phyloP scores from a whole-genome alignment of 2,888 invertebrate species.

The Vannuccia rotundouncinata region DNA sequence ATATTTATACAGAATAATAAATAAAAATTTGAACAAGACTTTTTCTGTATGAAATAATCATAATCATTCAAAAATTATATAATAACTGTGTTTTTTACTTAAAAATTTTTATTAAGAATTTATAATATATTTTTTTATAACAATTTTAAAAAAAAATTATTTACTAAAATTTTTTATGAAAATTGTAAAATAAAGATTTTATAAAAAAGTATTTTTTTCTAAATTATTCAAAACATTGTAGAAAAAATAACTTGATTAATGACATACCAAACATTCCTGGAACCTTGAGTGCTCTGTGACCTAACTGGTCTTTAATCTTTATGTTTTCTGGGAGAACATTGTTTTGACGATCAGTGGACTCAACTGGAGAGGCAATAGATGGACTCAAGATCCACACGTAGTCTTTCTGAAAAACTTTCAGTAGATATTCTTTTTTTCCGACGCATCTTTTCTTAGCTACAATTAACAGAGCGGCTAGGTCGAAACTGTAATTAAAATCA shows the following conservation, averaged over 20 bases:
- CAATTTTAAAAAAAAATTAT: neutral
- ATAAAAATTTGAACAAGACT: neutral
- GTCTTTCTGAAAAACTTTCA: neutral
- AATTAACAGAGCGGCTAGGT: neutral
- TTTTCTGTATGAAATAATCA: neutral
- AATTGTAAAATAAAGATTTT: neutral
- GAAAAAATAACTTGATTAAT: neutral
- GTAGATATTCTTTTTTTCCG: neutral
- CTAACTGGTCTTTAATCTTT: neutral
- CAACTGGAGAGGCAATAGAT: neutral
- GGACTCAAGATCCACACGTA: conserved; percentile 26
- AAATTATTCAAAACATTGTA: neutral
- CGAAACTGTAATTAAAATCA: neutral
- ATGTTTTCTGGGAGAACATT: neutral
- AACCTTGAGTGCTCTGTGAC: neutral
- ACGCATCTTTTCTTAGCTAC: neutral
- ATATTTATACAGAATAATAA: neutral
- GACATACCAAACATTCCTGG: neutral
- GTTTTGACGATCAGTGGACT: neutral
- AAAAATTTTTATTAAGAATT: neutral
- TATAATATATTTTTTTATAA: neutral
- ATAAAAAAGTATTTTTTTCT: neutral
- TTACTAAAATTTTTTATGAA: neutral
- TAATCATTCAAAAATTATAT: neutral
- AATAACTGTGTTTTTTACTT: neutral